A percentile compares a stretch with the other conserved stretches of the same genome.
These are phyloP conservation scores for Gallinago paraguaiae DNA, from an alignment of 2,113 vertebrate species.

Conservation along the genomic window DNA sequence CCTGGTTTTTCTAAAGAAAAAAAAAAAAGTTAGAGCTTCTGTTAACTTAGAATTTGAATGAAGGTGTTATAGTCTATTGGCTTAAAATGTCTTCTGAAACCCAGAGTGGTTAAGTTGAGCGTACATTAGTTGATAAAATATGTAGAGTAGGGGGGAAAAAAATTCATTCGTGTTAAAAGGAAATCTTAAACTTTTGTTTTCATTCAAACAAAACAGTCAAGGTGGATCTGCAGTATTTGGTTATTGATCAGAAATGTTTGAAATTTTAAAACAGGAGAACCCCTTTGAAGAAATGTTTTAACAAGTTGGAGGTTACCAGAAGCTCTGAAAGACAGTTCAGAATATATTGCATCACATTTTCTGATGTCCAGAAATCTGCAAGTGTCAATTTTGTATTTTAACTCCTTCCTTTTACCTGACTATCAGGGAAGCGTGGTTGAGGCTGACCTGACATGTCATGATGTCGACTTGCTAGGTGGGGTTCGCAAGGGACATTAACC, in stretches of 20 bases:
- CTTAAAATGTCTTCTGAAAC: constrained; percentile 45
- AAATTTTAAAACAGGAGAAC: constrained; percentile 49
- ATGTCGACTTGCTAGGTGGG: constrained; percentile 87
- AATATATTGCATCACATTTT: constrained; percentile 71
- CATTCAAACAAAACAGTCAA: not conserved
- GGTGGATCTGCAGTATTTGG: not conserved
- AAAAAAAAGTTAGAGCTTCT: constrained; percentile 73
- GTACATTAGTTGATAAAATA: constrained; percentile 16
- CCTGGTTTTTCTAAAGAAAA: constrained; percentile 43
- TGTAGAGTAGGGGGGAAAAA: not conserved
- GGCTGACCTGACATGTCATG: constrained; percentile 88
- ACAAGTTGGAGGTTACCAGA: constrained; percentile 79
- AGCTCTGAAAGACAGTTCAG: constrained; percentile 77
- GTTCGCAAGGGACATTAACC: constrained; percentile 85
- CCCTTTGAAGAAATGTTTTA: constrained; percentile 47
- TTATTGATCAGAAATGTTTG: constrained; percentile 12
- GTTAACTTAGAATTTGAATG: constrained; percentile 74
- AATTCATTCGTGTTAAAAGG: not conserved
- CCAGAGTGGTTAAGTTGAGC: not conserved
- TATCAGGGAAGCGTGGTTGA: constrained; percentile 91
- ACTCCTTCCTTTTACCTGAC: constrained; percentile 96
- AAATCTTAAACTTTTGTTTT: constrained; percentile 36
- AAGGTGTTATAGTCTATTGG: constrained; percentile 38
- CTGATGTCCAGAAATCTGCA: constrained; percentile 81
- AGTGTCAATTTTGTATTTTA: constrained; percentile 85